Percentiles rank a stretch among this genome's conserved stretches.
Evolutionary conservation across 1,140 invertebrate genomes (phyloP).

Genomic region (Uloborus diversus): DNA sequence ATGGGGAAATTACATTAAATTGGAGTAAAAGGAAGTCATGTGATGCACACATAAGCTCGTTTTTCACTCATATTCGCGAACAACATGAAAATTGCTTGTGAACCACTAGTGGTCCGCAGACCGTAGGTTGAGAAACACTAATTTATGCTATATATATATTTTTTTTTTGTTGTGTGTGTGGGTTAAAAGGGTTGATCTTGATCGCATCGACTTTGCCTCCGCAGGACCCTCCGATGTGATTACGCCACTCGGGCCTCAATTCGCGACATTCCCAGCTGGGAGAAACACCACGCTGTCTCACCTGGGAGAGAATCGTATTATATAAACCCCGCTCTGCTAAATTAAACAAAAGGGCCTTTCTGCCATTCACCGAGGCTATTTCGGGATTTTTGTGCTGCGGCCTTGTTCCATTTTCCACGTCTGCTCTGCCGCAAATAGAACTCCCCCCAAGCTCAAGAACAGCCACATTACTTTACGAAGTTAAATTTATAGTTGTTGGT

Average conservation of each 20-base stretch:
- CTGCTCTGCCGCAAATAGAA: conserved; percentile 18
- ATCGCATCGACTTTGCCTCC: background rate
- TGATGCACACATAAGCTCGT: no score
- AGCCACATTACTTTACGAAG: conserved; percentile 14
- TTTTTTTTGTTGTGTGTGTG: no score
- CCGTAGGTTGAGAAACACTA: no score
- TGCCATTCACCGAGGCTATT: conserved; percentile 33
- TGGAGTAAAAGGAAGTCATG: no score
- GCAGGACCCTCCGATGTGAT: no score
- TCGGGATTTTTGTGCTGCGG: background rate
- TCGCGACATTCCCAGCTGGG: no score
- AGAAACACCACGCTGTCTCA: conserved; percentile 45
- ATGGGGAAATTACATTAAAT: no score
- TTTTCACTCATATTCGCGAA: no score
- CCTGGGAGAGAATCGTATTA: conserved; percentile 19
- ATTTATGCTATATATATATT: no score
- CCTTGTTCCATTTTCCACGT: conserved; percentile 35
- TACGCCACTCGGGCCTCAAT: background rate
- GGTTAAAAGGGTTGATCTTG: no score
- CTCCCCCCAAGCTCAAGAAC: conserved; percentile 40
- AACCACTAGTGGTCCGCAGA: no score
- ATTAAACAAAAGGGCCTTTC: conserved; percentile 38
- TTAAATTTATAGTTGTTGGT: conserved; percentile 30
- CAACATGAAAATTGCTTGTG: no score
- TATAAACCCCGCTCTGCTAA: conserved; percentile 38